Percentiles rank a stretch among this genome's conserved stretches.
phyloP scores from a whole-genome alignment of 1,140 invertebrate genomes.

The Sycobia sp. region DNA sequence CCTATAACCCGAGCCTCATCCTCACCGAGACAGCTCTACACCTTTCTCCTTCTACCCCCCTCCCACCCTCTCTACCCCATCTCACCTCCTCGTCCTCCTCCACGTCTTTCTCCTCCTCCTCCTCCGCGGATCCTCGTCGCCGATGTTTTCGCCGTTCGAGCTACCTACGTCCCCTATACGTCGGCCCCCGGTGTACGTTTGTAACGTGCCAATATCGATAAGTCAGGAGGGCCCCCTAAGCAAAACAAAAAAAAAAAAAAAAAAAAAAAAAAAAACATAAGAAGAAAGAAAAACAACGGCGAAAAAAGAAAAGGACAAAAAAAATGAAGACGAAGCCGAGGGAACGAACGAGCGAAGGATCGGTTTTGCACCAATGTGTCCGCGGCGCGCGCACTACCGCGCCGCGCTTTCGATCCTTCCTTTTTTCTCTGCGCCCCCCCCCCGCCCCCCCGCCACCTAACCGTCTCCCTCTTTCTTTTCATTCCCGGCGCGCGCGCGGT shows the following conservation, averaged over 20 bases:
- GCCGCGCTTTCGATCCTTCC: constrained; percentile 39
- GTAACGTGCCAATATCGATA: constrained; percentile 51
- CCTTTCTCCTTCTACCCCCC: constrained; percentile 23
- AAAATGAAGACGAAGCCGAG: too few relatives aligned
- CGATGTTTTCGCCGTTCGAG: constrained; percentile 34
- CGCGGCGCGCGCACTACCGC: constrained; percentile 38
- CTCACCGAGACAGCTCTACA: constrained; percentile 17
- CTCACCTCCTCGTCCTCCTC: background rate
- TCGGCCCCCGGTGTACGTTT: constrained; percentile 40
- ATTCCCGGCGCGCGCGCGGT: background rate
- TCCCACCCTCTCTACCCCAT: background rate
- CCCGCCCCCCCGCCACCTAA: background rate
- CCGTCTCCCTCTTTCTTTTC: background rate
- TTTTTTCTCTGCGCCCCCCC: constrained; percentile 47
- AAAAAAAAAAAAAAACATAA: too few relatives aligned
- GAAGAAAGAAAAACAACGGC: constrained; percentile 23
- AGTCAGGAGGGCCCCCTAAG: constrained; percentile 44
- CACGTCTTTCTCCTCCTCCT: background rate
- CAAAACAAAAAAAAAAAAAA: background rate
- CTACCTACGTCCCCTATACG: constrained; percentile 43
- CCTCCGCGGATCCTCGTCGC: background rate
- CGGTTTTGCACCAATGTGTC: constrained; percentile 44
- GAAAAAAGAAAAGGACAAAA: background rate
- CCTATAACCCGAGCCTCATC: constrained; percentile 35
- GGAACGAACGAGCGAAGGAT: constrained; percentile 31